Evolutionary conservation across 2,888 invertebrate genomes (phyloP), one percentile per base, ranked within the genome.

Genomic region (Cheilosia scutellata): DNA sequence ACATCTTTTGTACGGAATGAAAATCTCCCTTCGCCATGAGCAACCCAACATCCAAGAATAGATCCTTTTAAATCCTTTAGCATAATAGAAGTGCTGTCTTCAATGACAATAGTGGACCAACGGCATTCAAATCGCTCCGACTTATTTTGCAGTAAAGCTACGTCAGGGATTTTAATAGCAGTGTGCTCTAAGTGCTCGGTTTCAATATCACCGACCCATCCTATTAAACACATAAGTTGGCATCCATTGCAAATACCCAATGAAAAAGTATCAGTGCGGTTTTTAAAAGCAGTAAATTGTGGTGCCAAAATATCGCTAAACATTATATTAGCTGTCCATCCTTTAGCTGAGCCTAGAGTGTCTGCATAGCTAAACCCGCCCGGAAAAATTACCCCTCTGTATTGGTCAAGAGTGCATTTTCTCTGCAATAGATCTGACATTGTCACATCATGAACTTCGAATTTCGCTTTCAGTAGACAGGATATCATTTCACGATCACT

Each of bases 191-290:
- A 44, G 20, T 11, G 53, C 60, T 37, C 27, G 2, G 66, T 63
- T 2, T 68, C 53, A 44, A 65, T 5, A 9, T 97, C 93, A 53
- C 96, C 96, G 60, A 99, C 93, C 97, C 98, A 99, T 4, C 98
- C 98, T 5, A 99, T 94, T 29, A 98, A 92, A 5, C 96, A 97
- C 97, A 99, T 97, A 87, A 99, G 93, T 91, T 99, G 99, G 90
- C 99, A 99, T 0, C 99, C 99, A 92, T 99, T 99, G 91, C 99
- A 99, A n/a, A 99, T 96, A 37, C 99, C 99, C 88, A 99, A 94
- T 66, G 98, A 98, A 92, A 99, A 99, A 0, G 98, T 98, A 91
- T 99, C 96, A 0, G 93, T 90, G 13, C 97, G 94, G 44, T 93
- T 93, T 88, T 94, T 94, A 93, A 99, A 99, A 70, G 94, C 93